Conservation (phyloP, 2,797 vertebrate genomes). For the Sebastes matsubarae region DNA sequence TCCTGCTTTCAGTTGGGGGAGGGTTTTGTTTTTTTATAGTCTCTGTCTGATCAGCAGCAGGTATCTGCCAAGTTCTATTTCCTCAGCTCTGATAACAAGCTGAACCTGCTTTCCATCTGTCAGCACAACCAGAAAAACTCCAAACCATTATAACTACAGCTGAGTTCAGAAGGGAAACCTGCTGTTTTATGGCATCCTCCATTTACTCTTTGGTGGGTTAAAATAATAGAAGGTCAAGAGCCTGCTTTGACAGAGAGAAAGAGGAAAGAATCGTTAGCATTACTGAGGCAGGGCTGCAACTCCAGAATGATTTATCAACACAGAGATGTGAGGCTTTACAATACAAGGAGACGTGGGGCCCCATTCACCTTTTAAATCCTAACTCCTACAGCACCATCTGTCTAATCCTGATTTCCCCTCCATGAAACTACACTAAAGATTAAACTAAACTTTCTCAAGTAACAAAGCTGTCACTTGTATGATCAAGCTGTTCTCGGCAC, state of each 20-base stretch:
- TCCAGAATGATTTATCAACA: slow-evolving; percentile 32
- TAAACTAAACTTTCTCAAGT: slow-evolving; percentile 27
- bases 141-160: neutral
- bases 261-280: neutral
- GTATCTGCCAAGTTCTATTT: slow-evolving; percentile 53
- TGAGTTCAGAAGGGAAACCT: neutral
- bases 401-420: slow-evolving; percentile 37
- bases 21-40: slow-evolving; percentile 5
- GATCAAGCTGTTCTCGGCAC: neutral
- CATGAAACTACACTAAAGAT: slow-evolving; percentile 6
- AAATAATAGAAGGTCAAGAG: neutral
- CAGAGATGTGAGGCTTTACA: slow-evolving; percentile 1
- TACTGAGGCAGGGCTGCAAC: neutral
- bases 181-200: neutral
- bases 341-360: neutral
- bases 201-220: slow-evolving; percentile 14
- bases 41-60: slow-evolving; percentile 37
- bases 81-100: slow-evolving; percentile 56
- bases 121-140: slow-evolving; percentile 15
- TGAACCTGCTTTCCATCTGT: slow-evolving; percentile 66
- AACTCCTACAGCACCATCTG: slow-evolving; percentile 62
- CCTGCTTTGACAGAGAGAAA: neutral
- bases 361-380: slow-evolving; percentile 59
- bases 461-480: neutral
- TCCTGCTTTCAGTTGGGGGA: neutral